A percentile compares a stretch with the other conserved stretches of the same genome.
phyloP scores from a whole-genome alignment of 2,888 invertebrate genomes.

The Argyra leucocephala region DNA sequence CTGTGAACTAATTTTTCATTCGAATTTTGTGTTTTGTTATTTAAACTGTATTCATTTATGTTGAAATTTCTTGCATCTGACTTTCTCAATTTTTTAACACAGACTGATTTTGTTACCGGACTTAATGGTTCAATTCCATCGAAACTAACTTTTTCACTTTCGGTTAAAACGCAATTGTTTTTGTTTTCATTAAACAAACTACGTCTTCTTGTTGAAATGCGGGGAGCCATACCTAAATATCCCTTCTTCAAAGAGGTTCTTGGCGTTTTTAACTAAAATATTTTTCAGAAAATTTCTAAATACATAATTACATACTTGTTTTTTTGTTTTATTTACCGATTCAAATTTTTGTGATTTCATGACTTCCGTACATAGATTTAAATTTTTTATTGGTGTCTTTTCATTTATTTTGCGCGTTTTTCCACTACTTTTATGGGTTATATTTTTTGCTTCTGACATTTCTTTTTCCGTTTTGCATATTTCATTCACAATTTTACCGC shows the following conservation, averaged over 20 bases:
- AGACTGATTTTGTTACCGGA: background rate
- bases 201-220: background rate
- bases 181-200: background rate
- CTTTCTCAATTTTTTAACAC: background rate
- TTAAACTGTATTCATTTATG: no score
- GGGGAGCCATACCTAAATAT: background rate
- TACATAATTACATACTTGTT: background rate
- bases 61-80: background rate
- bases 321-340: background rate
- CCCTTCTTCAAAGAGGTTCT: background rate
- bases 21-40: background rate
- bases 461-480: background rate
- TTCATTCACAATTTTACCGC: background rate
- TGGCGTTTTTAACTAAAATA: background rate
- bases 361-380: background rate
- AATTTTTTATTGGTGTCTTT: background rate
- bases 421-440: background rate
- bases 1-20: background rate
- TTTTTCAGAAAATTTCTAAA: background rate
- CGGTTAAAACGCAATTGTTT: background rate
- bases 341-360: background rate
- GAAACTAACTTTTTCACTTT: background rate
- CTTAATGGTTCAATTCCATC: background rate
- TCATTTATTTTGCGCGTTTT: background rate
- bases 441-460: background rate